phyloP scores from a whole-genome alignment of 35 echinoderm and acorn worm genomes.

The Acanthaster planci region DNA sequence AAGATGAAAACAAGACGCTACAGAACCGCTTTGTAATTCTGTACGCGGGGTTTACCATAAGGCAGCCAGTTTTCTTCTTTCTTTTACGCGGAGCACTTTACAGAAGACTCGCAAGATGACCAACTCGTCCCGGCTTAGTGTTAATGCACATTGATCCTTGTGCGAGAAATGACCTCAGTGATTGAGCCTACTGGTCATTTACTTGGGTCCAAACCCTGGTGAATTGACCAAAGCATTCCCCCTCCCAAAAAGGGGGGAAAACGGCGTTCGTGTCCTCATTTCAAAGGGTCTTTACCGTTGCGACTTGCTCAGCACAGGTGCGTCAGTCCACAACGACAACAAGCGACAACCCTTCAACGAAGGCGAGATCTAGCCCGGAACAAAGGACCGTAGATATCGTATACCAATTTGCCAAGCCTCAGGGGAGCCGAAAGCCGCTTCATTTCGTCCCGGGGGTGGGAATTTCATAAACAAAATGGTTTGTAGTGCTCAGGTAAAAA shows the following conservation, averaged over 20 bases:
- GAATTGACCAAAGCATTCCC: too few relatives aligned
- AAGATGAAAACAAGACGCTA: not conserved
- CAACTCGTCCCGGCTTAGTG: too few relatives aligned
- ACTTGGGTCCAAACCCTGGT: not conserved
- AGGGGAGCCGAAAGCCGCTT: constrained; percentile 8
- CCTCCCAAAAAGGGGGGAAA: too few relatives aligned
- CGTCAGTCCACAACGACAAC: constrained; percentile 11
- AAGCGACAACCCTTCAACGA: constrained; percentile 24
- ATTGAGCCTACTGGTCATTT: constrained; percentile 1
- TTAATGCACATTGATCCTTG: too few relatives aligned
- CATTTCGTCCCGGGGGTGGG: constrained; percentile 13
- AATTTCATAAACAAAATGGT: constrained; percentile 34
- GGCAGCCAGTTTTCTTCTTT: too few relatives aligned
- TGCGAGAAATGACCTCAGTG: not conserved
- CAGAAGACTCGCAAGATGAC: too few relatives aligned
- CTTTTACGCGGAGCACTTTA: too few relatives aligned
- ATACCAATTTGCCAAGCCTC: not conserved
- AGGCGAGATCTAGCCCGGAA: constrained; percentile 12
- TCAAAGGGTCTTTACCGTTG: not conserved
- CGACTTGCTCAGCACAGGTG: not conserved
- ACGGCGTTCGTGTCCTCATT: not conserved
- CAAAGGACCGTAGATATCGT: constrained; percentile 21
- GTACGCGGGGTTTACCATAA: too few relatives aligned
- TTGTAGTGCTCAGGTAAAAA: constrained; percentile 23
- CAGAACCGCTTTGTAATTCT: too few relatives aligned